Percentiles rank a stretch among this genome's conserved stretches.
phyloP scores from a whole-genome alignment of 2,797 vertebrate genomes.

The Paguma larvata region DNA sequence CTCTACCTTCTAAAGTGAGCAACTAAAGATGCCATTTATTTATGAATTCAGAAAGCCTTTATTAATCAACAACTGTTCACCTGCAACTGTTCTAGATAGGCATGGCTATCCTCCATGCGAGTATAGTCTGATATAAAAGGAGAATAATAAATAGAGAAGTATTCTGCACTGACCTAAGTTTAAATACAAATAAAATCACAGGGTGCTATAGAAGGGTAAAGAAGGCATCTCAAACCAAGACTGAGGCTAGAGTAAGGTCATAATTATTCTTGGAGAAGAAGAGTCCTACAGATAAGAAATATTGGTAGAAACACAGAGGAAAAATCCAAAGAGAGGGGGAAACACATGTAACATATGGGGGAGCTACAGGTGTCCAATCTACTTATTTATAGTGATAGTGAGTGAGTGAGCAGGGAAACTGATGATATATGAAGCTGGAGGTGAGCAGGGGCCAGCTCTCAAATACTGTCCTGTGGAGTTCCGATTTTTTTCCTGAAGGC shows the following conservation, averaged over 20 bases:
- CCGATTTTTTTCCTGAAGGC: neutral
- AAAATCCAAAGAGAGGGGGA: neutral
- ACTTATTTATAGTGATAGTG: neutral
- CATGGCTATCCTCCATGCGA: neutral
- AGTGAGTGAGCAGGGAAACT: neutral
- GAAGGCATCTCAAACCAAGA: neutral
- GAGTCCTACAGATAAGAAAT: neutral
- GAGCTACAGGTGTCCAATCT: neutral
- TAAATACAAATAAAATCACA: neutral
- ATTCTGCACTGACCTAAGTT: neutral
- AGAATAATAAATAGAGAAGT: neutral
- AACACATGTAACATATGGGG: accelerated
- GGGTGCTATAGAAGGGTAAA: neutral
- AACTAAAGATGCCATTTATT: neutral
- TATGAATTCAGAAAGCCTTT: neutral
- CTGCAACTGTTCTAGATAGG: neutral
- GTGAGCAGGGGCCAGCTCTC: neutral
- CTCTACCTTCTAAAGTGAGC: neutral
- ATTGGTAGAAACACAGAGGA: neutral
- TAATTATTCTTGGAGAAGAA: neutral
- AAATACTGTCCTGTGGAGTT: neutral
- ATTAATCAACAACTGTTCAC: neutral
- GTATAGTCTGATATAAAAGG: neutral
- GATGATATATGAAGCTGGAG: neutral
- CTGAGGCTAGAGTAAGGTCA: neutral